Evolutionary conservation across 2,113 vertebrate genomes (phyloP), one percentile per base, ranked within the genome.

Genomic region (Alouatta palliata): DNA sequence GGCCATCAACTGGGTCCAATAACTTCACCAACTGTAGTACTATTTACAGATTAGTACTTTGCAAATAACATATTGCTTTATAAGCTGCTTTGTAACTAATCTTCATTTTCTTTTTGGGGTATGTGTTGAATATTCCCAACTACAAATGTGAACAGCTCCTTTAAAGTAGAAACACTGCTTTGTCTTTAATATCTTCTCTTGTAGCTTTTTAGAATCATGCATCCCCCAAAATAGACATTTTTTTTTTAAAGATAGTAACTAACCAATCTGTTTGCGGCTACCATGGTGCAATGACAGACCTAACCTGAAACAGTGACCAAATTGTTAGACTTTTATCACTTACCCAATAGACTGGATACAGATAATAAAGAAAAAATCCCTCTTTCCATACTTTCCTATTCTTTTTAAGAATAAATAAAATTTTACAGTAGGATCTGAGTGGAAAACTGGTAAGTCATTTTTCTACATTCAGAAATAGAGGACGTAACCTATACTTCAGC

Each of bases 321-420:
- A 76, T 43, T 35, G 13, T 87, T 68, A 77, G 47, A 58, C 35
- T 95, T n/a, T 35, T 64, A 52, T 32, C 37, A 80, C 17, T 95
- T 27, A 66, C n/a, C 73, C 68, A 25, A 0, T 85, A 32, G 66
- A 37, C 5, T 93, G 45, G 16, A 87, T 56, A 20, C 71, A 49
- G n/a, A 58, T 56, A 25, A 64, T 58, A 23, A 83, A 27, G 13
- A 30, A 58, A 85, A 49, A 89, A 61, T 75, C 54, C 9, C 45
- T 32, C 73, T 76, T 94, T 76, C 49, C 7, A 37, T 3, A 25
- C 35, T 70, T 91, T 96, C 37, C 9, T 95, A 6, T 94, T 91
- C 83, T 94, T 90, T 81, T 30, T 91, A 96, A 94, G 70, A 97
- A 66, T 94, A 93, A 86, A 82, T 54, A 96, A 96, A 95, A 70